Evolutionary conservation across 1,140 invertebrate species (phyloP).

Genomic region (Bombus difficillimus): DNA sequence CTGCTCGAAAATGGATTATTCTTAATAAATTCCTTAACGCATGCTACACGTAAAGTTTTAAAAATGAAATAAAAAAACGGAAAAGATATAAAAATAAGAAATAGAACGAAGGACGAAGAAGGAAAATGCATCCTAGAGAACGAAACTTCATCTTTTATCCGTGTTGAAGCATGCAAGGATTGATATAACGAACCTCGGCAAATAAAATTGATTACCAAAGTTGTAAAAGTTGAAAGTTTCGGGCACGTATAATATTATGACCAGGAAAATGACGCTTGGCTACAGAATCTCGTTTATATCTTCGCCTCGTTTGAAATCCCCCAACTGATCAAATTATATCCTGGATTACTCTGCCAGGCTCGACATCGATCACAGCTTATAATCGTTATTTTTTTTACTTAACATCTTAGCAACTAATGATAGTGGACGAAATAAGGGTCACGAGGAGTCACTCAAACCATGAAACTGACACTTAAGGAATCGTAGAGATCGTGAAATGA

Average conservation of each 20-base stretch:
- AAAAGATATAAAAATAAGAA: neutral
- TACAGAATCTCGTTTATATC: neutral
- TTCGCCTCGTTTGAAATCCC: neutral
- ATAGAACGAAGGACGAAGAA: no score
- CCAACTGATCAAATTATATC: neutral
- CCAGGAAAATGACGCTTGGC: neutral
- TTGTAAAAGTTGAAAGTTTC: conserved; percentile 2
- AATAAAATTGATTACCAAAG: conserved; percentile 41
- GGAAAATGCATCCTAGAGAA: neutral
- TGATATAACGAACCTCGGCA: neutral
- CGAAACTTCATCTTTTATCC: neutral
- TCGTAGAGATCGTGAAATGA: no score
- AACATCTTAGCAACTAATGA: neutral
- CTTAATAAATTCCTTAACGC: conserved; percentile 52
- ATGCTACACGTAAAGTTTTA: no score
- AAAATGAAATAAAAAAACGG: neutral
- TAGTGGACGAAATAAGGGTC: no score
- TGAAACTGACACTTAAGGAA: no score
- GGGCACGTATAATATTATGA: conserved; percentile 15
- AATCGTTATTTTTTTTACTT: neutral
- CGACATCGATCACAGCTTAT: neutral
- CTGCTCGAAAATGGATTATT: conserved; percentile 54
- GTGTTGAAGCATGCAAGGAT: no score
- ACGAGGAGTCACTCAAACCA: no score
- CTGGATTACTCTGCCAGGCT: neutral